These are phyloP conservation scores for Terebella lapidaria DNA, from an alignment of 2,888 invertebrate species.

Conservation along the genomic window DNA sequence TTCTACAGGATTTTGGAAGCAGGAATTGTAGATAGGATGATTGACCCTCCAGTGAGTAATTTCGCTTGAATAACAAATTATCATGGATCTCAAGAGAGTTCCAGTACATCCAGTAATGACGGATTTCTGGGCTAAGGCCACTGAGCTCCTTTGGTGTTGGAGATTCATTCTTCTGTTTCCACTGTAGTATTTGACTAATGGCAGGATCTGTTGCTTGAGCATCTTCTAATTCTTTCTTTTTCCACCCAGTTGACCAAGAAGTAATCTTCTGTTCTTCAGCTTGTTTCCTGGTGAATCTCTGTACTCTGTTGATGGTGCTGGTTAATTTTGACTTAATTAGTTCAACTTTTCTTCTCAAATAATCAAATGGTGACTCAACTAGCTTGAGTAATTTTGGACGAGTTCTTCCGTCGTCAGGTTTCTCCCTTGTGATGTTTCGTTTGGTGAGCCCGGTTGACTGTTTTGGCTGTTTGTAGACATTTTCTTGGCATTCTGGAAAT, in stretches of 20 bases:
- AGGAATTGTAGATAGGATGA: slow-evolving; percentile 6
- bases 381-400: too few relatives aligned
- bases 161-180: background rate
- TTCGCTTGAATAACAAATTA: slow-evolving; percentile 12
- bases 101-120: slow-evolving; percentile 11
- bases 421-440: too few relatives aligned
- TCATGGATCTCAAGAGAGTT: slow-evolving; percentile 2
- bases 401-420: too few relatives aligned
- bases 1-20: slow-evolving; percentile 7
- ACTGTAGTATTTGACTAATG: background rate
- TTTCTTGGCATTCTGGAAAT: too few relatives aligned
- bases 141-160: slow-evolving; percentile 5
- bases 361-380: too few relatives aligned
- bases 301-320: too few relatives aligned
- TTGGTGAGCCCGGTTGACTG: too few relatives aligned
- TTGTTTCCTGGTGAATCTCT: too few relatives aligned
- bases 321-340: too few relatives aligned
- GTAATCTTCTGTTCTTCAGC: background rate
- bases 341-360: too few relatives aligned
- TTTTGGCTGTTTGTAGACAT: too few relatives aligned
- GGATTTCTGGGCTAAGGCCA: background rate
- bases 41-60: slow-evolving; percentile 3
- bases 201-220: background rate
- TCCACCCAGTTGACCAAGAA: background rate
- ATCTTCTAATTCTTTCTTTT: background rate